Evolutionary conservation across 2,113 vertebrate genomes (phyloP), one percentile per base, ranked within the genome.

Genomic region (Notiomystis cincta): DNA sequence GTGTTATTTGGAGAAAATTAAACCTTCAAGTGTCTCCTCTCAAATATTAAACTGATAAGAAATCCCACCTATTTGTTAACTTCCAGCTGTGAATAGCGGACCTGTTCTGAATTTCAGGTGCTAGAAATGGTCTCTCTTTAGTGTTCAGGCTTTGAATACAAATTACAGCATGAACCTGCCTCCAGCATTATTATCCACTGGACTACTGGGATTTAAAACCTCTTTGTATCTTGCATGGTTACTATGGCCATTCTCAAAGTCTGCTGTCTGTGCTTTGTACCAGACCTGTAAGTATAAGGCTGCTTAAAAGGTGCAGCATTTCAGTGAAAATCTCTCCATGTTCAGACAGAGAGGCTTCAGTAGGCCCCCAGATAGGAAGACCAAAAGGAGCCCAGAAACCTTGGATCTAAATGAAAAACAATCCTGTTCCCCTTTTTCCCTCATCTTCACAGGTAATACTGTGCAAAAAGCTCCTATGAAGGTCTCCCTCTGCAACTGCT

Each of bases 141-240:
- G 37, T 40, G 54, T 48, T 89, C 61, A 94, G 85, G 54, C 37
- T 93, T 76, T 96, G 84, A 89, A 76, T 85, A 93, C 73, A 87
- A 93, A 91, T 93, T 85, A 48, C 21, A 77, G 45, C 30, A 47
- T 61, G 66, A 94, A 76, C 30, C 50, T 22, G 9, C 82, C 61
- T 89, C 81, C 40, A 87, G 64, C 66, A 25, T 91, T 87, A 72
- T 50, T 93, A 91, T 64, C 73, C 53, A 20, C 21, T 50, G 37
- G 53, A 48, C 60, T 72, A 61, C 40, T 42, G 91, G 62, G 73
- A 89, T 87, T 96, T 79, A 76, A 86, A 96, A 89, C 50, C 33
- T 61, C 69, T 84, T 81, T 76, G 51, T 66, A 15, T 71, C 40
- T 79, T 75, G 7, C 30, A 53, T 84, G 57, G 61, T 91, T 94